Evolutionary conservation across 2,888 invertebrate genomes (phyloP).

Genomic region (Drosophila phalerata): DNA sequence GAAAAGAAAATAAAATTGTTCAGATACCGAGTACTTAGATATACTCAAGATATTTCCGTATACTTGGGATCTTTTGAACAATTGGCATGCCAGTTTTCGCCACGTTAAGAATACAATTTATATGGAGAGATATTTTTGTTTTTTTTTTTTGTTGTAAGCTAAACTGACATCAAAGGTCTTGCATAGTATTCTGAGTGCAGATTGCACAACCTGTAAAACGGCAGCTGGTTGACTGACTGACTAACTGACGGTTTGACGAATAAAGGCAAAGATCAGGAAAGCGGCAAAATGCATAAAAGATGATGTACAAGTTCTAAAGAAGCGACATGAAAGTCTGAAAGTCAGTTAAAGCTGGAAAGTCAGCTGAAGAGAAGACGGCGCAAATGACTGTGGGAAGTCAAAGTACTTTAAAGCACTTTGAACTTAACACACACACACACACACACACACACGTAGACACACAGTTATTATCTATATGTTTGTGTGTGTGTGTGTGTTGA

Average conservation of each 20-base stretch:
- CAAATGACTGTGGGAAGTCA: slow-evolving; percentile 77
- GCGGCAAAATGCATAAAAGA: slow-evolving; percentile 61
- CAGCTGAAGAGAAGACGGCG: slow-evolving; percentile 26
- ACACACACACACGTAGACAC: slow-evolving; percentile 2
- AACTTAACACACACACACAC: slow-evolving; percentile 52
- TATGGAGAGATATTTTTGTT: no score
- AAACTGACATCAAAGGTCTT: slow-evolving; percentile 39
- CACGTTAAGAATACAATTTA: slow-evolving; percentile 25
- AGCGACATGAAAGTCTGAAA: slow-evolving; percentile 44
- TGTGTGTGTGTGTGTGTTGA: slow-evolving; percentile 23
- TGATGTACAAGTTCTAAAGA: slow-evolving; percentile 72
- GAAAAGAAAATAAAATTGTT: slow-evolving; percentile 1
- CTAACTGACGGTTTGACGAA: slow-evolving; percentile 25
- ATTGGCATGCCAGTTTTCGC: slow-evolving; percentile 14
- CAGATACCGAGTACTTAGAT: slow-evolving; percentile 2
- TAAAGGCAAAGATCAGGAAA: slow-evolving; percentile 55
- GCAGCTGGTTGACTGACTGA: slow-evolving; percentile 20
- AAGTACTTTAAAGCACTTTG: slow-evolving; percentile 79
- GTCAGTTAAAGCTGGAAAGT: slow-evolving; percentile 41
- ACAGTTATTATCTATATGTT: neutral
- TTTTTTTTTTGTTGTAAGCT: neutral
- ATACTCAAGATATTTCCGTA: slow-evolving; percentile 11
- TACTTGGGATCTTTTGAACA: slow-evolving; percentile 5
- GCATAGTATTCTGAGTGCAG: slow-evolving; percentile 32
- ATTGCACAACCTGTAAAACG: slow-evolving; percentile 43